Evolutionary conservation across 2,113 vertebrate genomes (phyloP), one percentile per base, ranked within the genome.

Genomic region (Porphyrio hochstetteri): DNA sequence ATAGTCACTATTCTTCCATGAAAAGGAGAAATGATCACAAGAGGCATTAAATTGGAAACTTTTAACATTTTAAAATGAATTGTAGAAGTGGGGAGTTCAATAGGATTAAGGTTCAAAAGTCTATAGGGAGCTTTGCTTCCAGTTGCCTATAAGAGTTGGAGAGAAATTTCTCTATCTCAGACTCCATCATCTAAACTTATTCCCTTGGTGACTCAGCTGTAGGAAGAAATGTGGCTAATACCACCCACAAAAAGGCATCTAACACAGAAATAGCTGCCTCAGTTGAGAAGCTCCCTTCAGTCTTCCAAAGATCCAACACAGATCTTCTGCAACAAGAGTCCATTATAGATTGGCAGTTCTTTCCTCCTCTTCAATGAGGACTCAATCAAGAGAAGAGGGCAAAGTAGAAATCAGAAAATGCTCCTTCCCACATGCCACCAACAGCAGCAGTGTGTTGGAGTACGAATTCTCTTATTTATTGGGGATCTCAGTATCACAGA

Each of bases 301-400:
- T 40, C 29, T 56, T 52, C 15, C 25, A 42, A 35, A 16, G 4
- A 13, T 24, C 40, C 15, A 25, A 33, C 14, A 23, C 3, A 50
- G 31, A 31, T n/a, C 16, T 33, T 27, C n/a, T 55, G 71, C 36
- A 25, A 6, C 10, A 48, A 48, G 42, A 72, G n/a, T 21, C 31
- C 0, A 2, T 12, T 36, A 31, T 6, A 48, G 42, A 50, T 15
- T 1, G 0, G 31, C 16, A 29, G 19, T 35, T 79, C 27, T 15
- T 42, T 55, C 25, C 17, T 77, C 6, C 53, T 72, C n/a, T 31
- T 48, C 27, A 12, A 1, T 35, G 21, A 75, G 27, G 31, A 69
- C 7, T 75, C 48, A 36, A 6, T 14, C 48, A 46, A 53, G 59
- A 82, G 44, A 35, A 53, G 23, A 52, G 16, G 29, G 28, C 29